These are phyloP conservation scores for Malthinus flaveolus DNA, from an alignment of 2,888 invertebrate genomes.

Conservation along the genomic window DNA sequence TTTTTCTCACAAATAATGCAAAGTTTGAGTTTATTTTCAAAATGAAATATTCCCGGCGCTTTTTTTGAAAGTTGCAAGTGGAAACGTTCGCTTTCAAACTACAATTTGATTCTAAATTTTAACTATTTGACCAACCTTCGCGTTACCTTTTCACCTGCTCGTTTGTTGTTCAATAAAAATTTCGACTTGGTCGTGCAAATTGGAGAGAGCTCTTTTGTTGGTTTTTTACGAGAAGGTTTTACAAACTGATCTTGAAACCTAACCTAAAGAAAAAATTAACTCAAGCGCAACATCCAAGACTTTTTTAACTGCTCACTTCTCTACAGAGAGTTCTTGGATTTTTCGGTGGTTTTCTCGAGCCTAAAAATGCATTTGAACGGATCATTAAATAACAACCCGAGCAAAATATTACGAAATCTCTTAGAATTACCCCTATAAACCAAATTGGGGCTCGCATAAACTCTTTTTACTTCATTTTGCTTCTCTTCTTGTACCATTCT, in stretches of 20 bases:
- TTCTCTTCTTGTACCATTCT: neutral
- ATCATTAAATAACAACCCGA: neutral
- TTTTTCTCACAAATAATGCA: no score
- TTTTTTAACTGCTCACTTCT: neutral
- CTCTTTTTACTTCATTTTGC: neutral
- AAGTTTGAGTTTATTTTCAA: no score
- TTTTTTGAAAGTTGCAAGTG: no score
- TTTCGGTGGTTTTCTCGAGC: slow-evolving; percentile 7
- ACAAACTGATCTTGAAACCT: no score
- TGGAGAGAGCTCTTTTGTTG: neutral
- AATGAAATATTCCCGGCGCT: no score
- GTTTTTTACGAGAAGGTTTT: no score
- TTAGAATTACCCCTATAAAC: no score
- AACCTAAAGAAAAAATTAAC: no score
- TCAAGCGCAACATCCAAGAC: neutral
- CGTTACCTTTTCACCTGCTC: neutral
- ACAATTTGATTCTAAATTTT: neutral
- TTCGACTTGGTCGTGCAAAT: neutral
- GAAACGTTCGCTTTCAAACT: neutral
- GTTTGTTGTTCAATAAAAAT: neutral
- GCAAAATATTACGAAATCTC: slow-evolving; percentile 7
- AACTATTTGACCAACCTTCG: neutral
- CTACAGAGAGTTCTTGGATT: slow-evolving; percentile 2
- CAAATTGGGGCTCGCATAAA: neutral
- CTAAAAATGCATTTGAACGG: neutral